These are phyloP conservation scores for Antidorcas marsupialis DNA, from an alignment of 2,113 vertebrate genomes.

Conservation along the genomic window DNA sequence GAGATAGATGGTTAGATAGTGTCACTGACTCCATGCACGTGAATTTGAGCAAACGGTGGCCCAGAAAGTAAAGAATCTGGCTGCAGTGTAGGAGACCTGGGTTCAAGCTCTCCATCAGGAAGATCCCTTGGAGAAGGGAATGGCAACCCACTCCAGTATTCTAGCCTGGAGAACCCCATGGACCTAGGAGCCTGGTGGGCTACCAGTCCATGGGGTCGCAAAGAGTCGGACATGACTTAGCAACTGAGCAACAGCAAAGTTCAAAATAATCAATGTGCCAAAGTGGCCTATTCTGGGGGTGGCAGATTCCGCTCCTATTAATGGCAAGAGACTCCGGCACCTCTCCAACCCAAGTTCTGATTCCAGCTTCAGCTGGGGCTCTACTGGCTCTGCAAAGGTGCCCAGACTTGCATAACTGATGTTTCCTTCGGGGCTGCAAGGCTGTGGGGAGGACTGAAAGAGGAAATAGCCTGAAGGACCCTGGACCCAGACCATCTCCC, in stretches of 20 bases:
- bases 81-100: background rate
- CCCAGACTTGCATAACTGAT: too few species aligned
- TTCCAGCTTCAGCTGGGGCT: background rate
- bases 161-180: background rate
- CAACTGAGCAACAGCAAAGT: background rate
- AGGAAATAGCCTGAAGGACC: background rate
- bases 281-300: background rate
- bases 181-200: background rate
- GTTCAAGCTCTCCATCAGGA: background rate
- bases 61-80: background rate
- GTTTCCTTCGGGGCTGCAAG: background rate
- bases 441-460: fast-evolving
- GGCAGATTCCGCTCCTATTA: background rate
- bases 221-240: background rate
- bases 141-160: background rate
- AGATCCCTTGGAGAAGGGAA: background rate
- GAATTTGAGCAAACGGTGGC: background rate
- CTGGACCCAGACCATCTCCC: background rate
- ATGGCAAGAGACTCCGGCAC: too few species aligned
- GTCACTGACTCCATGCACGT: background rate
- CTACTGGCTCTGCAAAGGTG: background rate
- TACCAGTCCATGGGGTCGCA: background rate
- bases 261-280: background rate
- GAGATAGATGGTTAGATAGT: background rate
- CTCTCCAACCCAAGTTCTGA: background rate